These are phyloP conservation scores for Drosophila azteca DNA, from an alignment of 1,140 invertebrate species.

Conservation along the genomic window DNA sequence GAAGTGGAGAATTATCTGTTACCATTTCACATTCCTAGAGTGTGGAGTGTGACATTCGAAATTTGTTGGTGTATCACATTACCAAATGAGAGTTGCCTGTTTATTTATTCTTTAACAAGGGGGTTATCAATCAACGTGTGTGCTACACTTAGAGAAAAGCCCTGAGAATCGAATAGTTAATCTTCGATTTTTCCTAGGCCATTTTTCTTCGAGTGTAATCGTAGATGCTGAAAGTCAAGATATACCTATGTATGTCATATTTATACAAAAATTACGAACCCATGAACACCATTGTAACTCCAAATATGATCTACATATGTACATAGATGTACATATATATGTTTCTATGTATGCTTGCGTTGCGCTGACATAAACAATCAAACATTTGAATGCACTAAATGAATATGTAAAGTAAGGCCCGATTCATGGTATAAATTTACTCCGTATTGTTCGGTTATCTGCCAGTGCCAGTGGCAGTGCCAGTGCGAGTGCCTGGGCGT, in stretches of 20 bases:
- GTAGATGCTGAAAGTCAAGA: too few relatives aligned
- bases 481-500: constrained; percentile 16
- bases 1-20: constrained; percentile 25
- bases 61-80: constrained; percentile 31
- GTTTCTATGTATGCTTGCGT: constrained; percentile 5
- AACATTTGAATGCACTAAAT: constrained; percentile 40
- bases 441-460: constrained; percentile 43
- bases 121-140: too few relatives aligned
- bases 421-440: constrained; percentile 47
- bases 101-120: neutral
- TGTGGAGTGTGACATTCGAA: constrained; percentile 10
- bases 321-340: neutral
- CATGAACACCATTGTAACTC: too few relatives aligned
- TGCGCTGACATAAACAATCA: constrained; percentile 33
- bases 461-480: too few relatives aligned
- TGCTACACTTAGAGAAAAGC: too few relatives aligned
- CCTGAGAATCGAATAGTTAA: too few relatives aligned
- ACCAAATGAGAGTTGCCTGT: constrained; percentile 24
- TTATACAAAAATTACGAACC: too few relatives aligned
- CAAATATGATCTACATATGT: neutral
- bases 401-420: constrained; percentile 43
- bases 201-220: too few relatives aligned
- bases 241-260: too few relatives aligned
- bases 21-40: constrained; percentile 26
- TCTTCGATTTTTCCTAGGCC: too few relatives aligned